Conservation (phyloP, 1,140 invertebrate species). For the Achatina immaculata region DNA sequence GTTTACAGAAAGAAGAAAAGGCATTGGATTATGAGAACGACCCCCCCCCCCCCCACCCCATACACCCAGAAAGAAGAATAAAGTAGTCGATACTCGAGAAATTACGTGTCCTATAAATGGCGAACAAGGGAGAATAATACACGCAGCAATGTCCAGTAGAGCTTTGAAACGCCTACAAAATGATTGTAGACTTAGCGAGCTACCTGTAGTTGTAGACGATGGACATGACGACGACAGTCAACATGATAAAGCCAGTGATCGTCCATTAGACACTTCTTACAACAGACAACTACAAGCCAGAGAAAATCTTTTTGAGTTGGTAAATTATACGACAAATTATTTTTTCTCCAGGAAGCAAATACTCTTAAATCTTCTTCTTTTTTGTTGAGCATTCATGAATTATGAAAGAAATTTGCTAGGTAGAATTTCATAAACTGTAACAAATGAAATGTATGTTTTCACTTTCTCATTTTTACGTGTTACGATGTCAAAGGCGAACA, state of each 20-base stretch:
- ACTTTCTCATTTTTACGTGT: too few species aligned
- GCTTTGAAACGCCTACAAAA: constrained; percentile 5
- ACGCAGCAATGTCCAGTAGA: not conserved
- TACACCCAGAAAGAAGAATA: too few species aligned
- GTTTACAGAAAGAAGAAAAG: not conserved
- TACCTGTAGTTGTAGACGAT: not conserved
- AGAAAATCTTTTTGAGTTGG: constrained; percentile 18
- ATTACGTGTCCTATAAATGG: not conserved
- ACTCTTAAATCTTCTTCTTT: too few species aligned
- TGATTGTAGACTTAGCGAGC: not conserved
- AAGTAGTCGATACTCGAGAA: too few species aligned
- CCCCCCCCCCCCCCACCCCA: too few species aligned
- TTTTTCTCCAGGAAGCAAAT: too few species aligned
- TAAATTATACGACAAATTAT: not conserved
- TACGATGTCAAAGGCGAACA: too few species aligned
- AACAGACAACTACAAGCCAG: not conserved
- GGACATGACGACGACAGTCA: not conserved
- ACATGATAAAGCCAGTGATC: not conserved
- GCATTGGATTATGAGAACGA: too few species aligned
- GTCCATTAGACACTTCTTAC: not conserved
- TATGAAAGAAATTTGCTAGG: too few species aligned
- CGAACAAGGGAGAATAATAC: not conserved
- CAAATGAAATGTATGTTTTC: too few species aligned
- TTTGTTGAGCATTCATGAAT: too few species aligned
- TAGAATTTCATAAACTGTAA: too few species aligned